A percentile compares a stretch with the other conserved stretches of the same genome.
These are phyloP conservation scores for Butastur rufipennis DNA, from an alignment of 2,113 vertebrate species.

Conservation along the genomic window DNA sequence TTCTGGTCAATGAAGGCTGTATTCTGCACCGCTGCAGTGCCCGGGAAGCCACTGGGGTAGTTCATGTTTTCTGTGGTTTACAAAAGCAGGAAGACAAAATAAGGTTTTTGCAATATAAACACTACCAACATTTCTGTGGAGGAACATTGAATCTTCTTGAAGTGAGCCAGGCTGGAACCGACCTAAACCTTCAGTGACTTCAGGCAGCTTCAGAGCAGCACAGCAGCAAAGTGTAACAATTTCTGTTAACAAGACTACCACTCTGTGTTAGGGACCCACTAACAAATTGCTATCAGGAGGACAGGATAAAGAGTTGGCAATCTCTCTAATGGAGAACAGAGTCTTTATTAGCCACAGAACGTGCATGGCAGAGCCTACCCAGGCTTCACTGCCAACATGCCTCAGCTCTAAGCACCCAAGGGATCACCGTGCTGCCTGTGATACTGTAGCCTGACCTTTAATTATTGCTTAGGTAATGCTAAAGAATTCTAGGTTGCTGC, in stretches of 20 bases:
- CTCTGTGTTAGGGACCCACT: background rate
- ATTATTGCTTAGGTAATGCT: constrained; percentile 51
- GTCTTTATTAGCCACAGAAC: background rate
- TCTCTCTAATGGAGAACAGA: background rate
- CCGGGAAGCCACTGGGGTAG: constrained; percentile 72
- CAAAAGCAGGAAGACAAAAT: background rate
- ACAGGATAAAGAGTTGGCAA: background rate
- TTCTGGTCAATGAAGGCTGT: constrained; percentile 72
- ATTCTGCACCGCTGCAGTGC: constrained; percentile 68
- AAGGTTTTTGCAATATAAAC: background rate
- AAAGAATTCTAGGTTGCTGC: constrained; percentile 46
- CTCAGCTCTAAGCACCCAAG: background rate
- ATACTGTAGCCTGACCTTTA: constrained; percentile 27
- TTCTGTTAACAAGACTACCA: background rate
- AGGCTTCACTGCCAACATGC: background rate
- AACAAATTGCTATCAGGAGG: constrained; percentile 1
- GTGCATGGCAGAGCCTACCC: background rate
- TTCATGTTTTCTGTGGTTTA: constrained; percentile 77
- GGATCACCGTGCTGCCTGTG: background rate
- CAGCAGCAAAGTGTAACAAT: background rate
- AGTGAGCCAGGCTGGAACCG: background rate
- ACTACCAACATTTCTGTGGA: background rate
- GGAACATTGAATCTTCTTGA: accelerated
- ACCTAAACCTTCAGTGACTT: background rate
- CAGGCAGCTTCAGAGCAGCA: background rate